Evolutionary conservation across 2,888 invertebrate species (phyloP).

Genomic region (Cerastis leucographa): DNA sequence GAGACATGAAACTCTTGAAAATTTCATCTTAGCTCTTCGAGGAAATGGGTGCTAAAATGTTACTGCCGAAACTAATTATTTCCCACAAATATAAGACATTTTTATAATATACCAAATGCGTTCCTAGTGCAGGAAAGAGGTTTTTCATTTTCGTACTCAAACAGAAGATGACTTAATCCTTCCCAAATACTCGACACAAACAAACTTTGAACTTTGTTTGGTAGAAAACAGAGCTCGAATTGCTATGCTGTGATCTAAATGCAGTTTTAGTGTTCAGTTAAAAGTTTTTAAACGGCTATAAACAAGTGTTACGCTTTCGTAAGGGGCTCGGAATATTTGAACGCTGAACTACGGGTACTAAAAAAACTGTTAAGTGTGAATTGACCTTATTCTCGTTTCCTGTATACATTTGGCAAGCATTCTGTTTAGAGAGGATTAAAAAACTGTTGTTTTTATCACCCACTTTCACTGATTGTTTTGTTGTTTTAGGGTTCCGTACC

Average conservation of each 20-base stretch:
- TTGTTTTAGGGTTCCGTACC: too few relatives aligned
- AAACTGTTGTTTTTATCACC: conserved; percentile 10
- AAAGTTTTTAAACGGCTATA: conserved; percentile 72
- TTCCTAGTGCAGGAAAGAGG: conserved; percentile 54
- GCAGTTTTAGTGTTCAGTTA: conserved; percentile 63
- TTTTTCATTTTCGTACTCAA: conserved; percentile 64
- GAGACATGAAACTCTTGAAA: conserved; percentile 1
- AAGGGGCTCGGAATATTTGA: conserved; percentile 67
- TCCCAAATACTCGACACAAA: conserved; percentile 1
- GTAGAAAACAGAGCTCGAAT: conserved; percentile 5
- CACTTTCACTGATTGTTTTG: not conserved
- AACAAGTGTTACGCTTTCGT: conserved; percentile 74
- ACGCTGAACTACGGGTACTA: conserved; percentile 49
- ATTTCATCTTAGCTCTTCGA: conserved; percentile 7
- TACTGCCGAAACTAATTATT: conserved; percentile 52
- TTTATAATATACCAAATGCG: conserved; percentile 59
- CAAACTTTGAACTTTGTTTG: conserved; percentile 2
- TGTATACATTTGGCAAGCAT: conserved; percentile 45
- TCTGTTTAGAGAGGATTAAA: conserved; percentile 27
- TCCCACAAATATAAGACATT: conserved; percentile 37
- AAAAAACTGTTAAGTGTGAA: conserved; percentile 56
- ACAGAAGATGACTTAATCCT: conserved; percentile 63
- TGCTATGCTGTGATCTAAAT: conserved; percentile 42
- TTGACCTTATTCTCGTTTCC: conserved; percentile 46
- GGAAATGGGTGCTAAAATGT: conserved; percentile 36